Percentiles rank a stretch among this genome's conserved stretches.
phyloP scores from a whole-genome alignment of 1,140 invertebrate species.

The Thalassaphorura encarpata region DNA sequence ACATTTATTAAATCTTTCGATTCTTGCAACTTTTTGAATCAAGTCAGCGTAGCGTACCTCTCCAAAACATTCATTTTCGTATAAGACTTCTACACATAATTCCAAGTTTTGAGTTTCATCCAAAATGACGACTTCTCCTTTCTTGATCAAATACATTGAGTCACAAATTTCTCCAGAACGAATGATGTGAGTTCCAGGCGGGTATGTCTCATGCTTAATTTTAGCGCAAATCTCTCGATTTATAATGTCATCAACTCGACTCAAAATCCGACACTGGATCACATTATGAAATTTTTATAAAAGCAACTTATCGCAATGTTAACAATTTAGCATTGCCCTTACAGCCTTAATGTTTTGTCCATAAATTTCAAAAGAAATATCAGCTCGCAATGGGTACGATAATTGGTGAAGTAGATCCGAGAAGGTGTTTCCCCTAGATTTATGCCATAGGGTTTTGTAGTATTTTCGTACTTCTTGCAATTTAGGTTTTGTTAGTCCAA shows the following conservation, averaged over 20 bases:
- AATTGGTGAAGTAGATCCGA: slow-evolving; percentile 16
- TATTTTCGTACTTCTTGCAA: slow-evolving; percentile 16
- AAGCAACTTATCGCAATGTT: background rate
- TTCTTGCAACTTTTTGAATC: background rate
- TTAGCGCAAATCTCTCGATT: slow-evolving; percentile 22
- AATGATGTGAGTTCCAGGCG: slow-evolving; percentile 24
- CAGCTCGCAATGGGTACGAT: slow-evolving; percentile 25
- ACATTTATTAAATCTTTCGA: background rate
- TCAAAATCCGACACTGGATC: slow-evolving; percentile 18
- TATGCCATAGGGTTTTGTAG: slow-evolving; percentile 15
- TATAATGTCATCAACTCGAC: slow-evolving; percentile 22
- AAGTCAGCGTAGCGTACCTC: slow-evolving; percentile 21
- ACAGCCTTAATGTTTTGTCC: slow-evolving; percentile 23
- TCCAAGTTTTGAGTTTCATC: slow-evolving; percentile 27
- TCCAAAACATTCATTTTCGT: slow-evolving; percentile 30
- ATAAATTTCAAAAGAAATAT: slow-evolving; percentile 26
- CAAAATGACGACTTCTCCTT: slow-evolving; percentile 27
- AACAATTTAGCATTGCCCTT: background rate
- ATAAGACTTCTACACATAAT: slow-evolving; percentile 23
- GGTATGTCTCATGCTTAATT: slow-evolving; percentile 23
- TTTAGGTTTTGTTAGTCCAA: slow-evolving; percentile 14
- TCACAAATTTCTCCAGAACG: slow-evolving; percentile 22
- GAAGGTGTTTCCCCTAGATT: slow-evolving; percentile 14
- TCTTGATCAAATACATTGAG: slow-evolving; percentile 29
- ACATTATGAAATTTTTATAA: background rate